Conservation (phyloP, 2,888 invertebrate species). For the Tholera decimalis region DNA sequence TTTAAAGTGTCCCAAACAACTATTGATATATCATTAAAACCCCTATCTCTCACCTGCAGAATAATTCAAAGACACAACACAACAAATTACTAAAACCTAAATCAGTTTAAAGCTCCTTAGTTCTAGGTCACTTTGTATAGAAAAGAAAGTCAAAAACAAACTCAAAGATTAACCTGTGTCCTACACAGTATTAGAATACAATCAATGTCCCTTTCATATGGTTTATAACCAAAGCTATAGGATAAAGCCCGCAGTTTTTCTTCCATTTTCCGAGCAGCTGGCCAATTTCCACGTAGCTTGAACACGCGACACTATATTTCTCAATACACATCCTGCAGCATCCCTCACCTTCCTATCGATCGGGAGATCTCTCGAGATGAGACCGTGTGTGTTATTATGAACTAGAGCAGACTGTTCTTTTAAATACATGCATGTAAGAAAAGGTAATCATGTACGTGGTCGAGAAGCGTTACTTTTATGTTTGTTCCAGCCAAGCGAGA, state of each 20-base stretch:
- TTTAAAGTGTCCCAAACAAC: no score
- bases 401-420: constrained; percentile 3
- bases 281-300: constrained; percentile 18
- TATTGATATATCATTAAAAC: no score
- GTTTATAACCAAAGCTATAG: neutral
- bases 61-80: no score
- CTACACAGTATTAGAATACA: no score
- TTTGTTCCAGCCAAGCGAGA: constrained; percentile 16
- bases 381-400: constrained; percentile 15
- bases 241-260: neutral
- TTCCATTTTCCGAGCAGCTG: constrained; percentile 22
- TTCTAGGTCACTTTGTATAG: no score
- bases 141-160: no score
- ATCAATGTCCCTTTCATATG: neutral
- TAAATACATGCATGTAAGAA: constrained; percentile 4
- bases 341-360: constrained; percentile 26
- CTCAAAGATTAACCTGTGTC: no score
- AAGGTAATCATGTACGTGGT: constrained; percentile 12
- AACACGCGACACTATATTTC: neutral
- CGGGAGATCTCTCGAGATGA: constrained; percentile 20
- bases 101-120: no score
- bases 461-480: constrained; percentile 22
- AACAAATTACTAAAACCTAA: no score
- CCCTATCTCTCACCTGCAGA: no score
- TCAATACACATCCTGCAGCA: constrained; percentile 22